Base-by-base conservation (phyloP, 2,888 invertebrate genomes). In the Blomia tropicalis region DNA sequence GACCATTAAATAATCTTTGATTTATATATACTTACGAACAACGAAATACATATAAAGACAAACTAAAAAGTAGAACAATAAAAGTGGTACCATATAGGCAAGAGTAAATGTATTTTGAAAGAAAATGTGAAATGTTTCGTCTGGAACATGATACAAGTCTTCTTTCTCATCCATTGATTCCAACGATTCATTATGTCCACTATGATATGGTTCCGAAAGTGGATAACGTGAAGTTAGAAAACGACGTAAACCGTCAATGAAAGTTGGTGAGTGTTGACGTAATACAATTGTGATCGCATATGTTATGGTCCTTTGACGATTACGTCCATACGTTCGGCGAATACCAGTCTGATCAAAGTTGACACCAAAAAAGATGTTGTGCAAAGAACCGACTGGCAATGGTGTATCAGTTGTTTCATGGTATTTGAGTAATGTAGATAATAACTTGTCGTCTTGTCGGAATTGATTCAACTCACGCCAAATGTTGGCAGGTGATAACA, bases 41-140 rank as follows among this genome's bases (percentile, higher is more conserved):
- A 91, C 92, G 74, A 92, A 95, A 72, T 93, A 93, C 31, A 95
- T 84, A 72, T 93, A 96, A 27, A 90, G 77, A 72, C 93, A 91
- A 31, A 95, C 77, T 19, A 89, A 79, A 2, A 87, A 75, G 71
- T 92, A 92, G 1, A 90, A 84, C 65, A 87, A 81, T 25, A 83
- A 79, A 7, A 95, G 76, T 0, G 92, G 92, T 30, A 91, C 79
- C 63, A 88, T 81, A 71, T 89, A 88, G 70, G 82, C 81, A 69
- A 85, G 82, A 71, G 86, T 87, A 68, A 87, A 85, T 73, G 87
- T 85, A 60, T 88, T 87, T 11, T 91, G 89, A 75, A 90, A 93
- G 73, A 89, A 86, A 60, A 93, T 83, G 67, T 83, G 80, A 4
- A 80, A 63, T 17, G 70, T 65, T 51, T 69, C 67, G 11, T 69